phyloP scores from a whole-genome alignment of 1,140 invertebrate species.

The Cherax destructor region DNA sequence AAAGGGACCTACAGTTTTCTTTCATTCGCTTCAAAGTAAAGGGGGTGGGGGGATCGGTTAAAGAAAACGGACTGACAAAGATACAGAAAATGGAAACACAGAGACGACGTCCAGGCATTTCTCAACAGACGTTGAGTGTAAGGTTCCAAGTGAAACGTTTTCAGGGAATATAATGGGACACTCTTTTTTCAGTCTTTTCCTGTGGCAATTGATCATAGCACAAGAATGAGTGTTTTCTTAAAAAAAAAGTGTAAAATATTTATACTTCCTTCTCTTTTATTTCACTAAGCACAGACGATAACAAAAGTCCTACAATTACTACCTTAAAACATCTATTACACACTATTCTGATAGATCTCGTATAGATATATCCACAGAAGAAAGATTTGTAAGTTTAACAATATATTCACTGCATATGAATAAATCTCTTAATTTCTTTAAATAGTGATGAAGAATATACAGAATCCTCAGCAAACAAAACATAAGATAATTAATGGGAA shows the following conservation, averaged over 20 bases:
- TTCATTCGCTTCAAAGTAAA: constrained; percentile 41
- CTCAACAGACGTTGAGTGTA: neutral
- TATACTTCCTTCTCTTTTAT: too few species aligned
- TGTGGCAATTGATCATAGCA: too few species aligned
- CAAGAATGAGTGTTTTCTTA: too few species aligned
- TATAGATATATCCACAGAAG: neutral
- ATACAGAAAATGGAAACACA: constrained; percentile 33
- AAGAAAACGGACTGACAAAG: constrained; percentile 39
- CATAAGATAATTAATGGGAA: too few species aligned
- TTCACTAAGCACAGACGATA: too few species aligned
- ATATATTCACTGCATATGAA: neutral
- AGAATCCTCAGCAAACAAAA: too few species aligned
- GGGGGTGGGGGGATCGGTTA: constrained; percentile 27
- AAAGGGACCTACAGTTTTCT: constrained; percentile 21
- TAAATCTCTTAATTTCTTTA: neutral
- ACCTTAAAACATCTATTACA: too few species aligned
- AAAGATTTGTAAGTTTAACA: neutral
- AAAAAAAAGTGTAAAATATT: too few species aligned
- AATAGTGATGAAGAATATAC: neutral
- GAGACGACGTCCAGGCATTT: neutral
- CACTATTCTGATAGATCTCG: too few species aligned
- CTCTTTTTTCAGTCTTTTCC: too few species aligned
- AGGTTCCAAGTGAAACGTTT: neutral
- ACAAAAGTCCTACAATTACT: too few species aligned
- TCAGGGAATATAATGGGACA: too few species aligned